Base-by-base conservation (phyloP, 2,888 invertebrate genomes). In the Eulithis prunata region DNA sequence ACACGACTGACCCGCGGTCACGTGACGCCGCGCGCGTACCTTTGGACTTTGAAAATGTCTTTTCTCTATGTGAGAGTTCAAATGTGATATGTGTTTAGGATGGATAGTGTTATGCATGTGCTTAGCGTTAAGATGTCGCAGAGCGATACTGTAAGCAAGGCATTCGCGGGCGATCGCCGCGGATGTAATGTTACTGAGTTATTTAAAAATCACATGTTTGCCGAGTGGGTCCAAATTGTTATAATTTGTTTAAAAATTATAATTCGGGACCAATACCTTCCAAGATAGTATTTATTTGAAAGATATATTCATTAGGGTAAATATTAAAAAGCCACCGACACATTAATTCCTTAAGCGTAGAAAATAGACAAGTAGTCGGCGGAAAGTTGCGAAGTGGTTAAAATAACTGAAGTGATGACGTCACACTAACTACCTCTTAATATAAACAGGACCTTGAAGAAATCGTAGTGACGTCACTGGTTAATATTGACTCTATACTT, bases 1-100 rank as follows among this genome's bases (percentile, higher is more conserved):
- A 86, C 96, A 96, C 86, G 97, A 96, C 93, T 95, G 94, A 94
- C 93, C 81, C 74, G 77, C 80, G 84, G 81, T 74, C 67, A 71
- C 75, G 21, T 91, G 91, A 91, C 90, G 90, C 87, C 84, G 51
- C 55, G 69, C 82, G 87, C 88, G 89, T 87, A 80, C 73, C 68
- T 78, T 84, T 86, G 91, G 89, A 91, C 91, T 84, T 83, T 90
- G 86, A 89, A 87, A 85, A 67, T 76, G 78, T 80, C 75, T 80
- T 85, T 85, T 92, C 92, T 91, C 90, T 64, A 71, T 72, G 59
- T 70, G 91, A 88, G 93, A 91, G 90, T 82, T 84, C 87, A 89
- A 92, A 89, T 93, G 93, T 93, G 93, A 93, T 93, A 93, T 92
- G 92, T 91, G 91, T 89, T 90, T 90, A 90, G 85, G 86, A 90